phyloP scores from a whole-genome alignment of 1,140 invertebrate genomes.

The Asobara japonica region DNA sequence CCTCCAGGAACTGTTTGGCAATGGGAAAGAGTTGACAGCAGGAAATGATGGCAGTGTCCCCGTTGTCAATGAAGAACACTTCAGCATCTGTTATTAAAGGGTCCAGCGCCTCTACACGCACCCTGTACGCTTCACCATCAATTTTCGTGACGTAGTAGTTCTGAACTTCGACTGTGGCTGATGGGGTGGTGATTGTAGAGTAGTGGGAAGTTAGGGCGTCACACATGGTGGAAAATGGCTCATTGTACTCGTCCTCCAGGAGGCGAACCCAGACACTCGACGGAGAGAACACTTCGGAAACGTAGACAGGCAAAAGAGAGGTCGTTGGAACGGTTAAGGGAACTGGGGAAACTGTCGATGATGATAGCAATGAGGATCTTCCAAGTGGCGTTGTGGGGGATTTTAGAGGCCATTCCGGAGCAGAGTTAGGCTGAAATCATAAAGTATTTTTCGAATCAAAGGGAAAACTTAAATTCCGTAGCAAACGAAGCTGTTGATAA shows the following conservation, averaged over 20 bases:
- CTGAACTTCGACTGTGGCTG: conserved; percentile 42
- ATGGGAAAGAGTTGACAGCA: conserved; percentile 66
- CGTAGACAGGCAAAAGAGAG: conserved; percentile 66
- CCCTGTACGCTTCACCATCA: conserved; percentile 71
- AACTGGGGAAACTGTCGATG: conserved; percentile 47
- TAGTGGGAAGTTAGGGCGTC: conserved; percentile 70
- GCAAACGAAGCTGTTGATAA: not conserved
- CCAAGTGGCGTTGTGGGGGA: no score
- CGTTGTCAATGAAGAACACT: conserved; percentile 74
- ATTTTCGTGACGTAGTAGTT: conserved; percentile 71
- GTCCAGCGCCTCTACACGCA: conserved; percentile 67
- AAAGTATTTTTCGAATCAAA: no score
- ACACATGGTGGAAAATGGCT: conserved; percentile 65
- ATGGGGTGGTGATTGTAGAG: not conserved
- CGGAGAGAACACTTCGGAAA: conserved; percentile 66
- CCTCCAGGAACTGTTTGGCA: conserved; percentile 66
- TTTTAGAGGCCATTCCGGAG: conserved; percentile 27
- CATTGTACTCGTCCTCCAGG: conserved; percentile 67
- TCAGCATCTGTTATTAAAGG: conserved; percentile 57
- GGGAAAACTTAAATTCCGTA: no score
- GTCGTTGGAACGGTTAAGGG: conserved; percentile 65
- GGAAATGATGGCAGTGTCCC: conserved; percentile 68
- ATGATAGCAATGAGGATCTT: no score
- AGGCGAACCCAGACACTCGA: conserved; percentile 69
- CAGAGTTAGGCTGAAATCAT: no score